Base-by-base conservation (phyloP, 2,888 invertebrate species). In the Agonum fuliginosum region DNA sequence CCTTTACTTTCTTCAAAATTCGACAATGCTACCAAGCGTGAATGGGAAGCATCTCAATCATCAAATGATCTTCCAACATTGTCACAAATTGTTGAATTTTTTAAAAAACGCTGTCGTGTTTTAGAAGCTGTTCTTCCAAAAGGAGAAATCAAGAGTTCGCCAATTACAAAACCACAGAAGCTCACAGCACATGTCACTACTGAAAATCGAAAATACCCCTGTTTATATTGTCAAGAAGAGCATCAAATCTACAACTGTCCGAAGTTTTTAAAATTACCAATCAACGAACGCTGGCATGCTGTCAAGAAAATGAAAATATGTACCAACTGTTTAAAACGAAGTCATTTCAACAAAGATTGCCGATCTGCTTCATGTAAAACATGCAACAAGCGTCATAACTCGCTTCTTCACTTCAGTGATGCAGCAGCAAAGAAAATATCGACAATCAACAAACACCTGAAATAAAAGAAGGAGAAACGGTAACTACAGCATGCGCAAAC, bases 1-100 rank as follows among this genome's bases (percentile, higher is more conserved):
- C 79, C 80, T 41, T 51, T 82, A 8, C 72, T 82, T 4, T 78
- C 79, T 6, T 79, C 79, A 2, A 83, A 81, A 72, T 48, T 82
- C 12, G 83, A 83, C 73, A 4, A 54, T 0, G 27, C 58, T 8
- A 82, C 82, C 0, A 79, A 78, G 17, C 78, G 79, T 1, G 81
- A 80, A 22, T 83, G 82, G 81, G 81, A 82, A 71, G 65, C 51
- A 34, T 14, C 5, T 10, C n/a, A 51, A 20, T 0, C 8, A 20
- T 12, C 19, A 4, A 19, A 3, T 14, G 8, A 62, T 65, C 1
- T 17, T 5, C 46, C 65, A 30, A 65, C 62, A 1, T 30, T 22
- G 12, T 0, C 4, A 8, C 8, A 24, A 1, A 1, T 27, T 5
- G 4, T 12, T 5, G 12, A 46, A 6, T 46, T 46, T 12, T 12